A percentile compares a stretch with the other conserved stretches of the same genome.
Conservation (phyloP, 2,797 vertebrate genomes). For the Emys orbicularis region DNA sequence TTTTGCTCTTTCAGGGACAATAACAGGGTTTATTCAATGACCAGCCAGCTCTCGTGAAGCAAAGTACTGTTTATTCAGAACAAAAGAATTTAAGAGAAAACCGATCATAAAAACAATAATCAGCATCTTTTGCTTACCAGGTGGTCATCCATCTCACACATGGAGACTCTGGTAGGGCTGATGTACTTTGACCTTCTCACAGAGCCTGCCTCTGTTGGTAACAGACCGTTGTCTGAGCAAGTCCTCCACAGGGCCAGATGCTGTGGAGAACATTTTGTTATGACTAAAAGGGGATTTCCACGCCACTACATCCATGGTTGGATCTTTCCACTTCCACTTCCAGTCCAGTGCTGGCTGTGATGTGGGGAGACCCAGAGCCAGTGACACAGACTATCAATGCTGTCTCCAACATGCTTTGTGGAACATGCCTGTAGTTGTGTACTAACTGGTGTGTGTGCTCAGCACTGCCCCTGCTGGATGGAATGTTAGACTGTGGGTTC, state of each 20-base stretch:
- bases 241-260: not conserved
- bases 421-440: not conserved
- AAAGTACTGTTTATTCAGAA: too few relatives aligned
- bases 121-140: too few relatives aligned
- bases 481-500: not conserved
- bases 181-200: too few relatives aligned
- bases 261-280: not conserved
- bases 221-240: too few relatives aligned
- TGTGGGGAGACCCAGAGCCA: too few relatives aligned
- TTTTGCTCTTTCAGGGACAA: not conserved
- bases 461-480: not conserved
- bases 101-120: too few relatives aligned
- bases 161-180: too few relatives aligned
- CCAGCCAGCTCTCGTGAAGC: too few relatives aligned
- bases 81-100: too few relatives aligned
- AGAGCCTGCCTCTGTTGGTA: too few relatives aligned
- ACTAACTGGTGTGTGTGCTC: not conserved
- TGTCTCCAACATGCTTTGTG: not conserved
- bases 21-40: not conserved
- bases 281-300: not conserved
- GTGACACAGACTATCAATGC: too few relatives aligned
- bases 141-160: too few relatives aligned
- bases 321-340: not conserved
- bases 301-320: not conserved
- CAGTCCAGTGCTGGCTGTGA: not conserved